Evolutionary conservation across 2,797 vertebrate species (phyloP), one percentile per base, ranked within the genome.

Genomic region (Anomalospiza imberbis): DNA sequence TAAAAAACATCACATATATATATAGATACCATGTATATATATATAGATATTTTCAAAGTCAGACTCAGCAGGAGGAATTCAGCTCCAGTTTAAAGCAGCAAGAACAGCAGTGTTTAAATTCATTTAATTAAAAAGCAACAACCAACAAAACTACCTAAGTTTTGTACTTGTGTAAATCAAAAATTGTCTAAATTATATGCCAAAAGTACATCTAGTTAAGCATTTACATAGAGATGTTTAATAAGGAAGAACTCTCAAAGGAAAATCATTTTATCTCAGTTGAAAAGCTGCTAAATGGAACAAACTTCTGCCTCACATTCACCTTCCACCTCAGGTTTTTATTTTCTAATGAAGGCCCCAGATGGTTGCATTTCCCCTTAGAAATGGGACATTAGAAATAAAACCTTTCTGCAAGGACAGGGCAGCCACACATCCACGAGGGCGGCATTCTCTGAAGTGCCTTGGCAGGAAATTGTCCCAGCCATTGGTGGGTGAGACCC

Each of bases 391-490:
- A 1, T 26, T 13, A 28, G 44, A 14, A 82, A 29, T 44, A 44
- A 82, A 83, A 87, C 48, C 6, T 13, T 38, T 45, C 36, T 78
- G 62, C 66, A 47, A 28, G 9, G 20, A 3, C 38, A 7, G 40
- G 40, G 40, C 40, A 16, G 40, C 40, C 40, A 40, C 40, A 40
- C 40, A 40, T 15, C 40, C 40, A 40, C 40, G 40, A 40, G 26
- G 17, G 4, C 45, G 36, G 73, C 3, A 0, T 45, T 38, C 32
- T 5, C 42, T 28, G 0, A 19, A 4, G 3, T 24, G 14, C 21
- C 25, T 47, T 34, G 14, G 12, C 29, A 13, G 51, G 54, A 88
- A 55, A 67, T 7, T 18, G 4, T 67, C 40, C 10, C 51, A 18
- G 1, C 20, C 6, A 0, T 9, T 4, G 3, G 4, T 20, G 55